Base-by-base conservation (phyloP, 1,140 invertebrate species). In the Diploscapter pachys region DNA sequence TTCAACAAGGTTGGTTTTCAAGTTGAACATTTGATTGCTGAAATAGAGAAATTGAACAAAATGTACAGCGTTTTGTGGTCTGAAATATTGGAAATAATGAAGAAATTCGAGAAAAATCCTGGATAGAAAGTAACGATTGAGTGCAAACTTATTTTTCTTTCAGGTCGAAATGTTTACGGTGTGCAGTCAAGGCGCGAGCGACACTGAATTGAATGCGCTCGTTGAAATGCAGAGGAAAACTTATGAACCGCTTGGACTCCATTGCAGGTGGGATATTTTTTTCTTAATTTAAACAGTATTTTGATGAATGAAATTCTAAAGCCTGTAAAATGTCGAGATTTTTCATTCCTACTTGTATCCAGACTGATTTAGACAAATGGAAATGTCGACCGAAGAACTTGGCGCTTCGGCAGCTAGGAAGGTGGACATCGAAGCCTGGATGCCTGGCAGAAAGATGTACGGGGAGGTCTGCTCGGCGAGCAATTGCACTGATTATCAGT, bases 391-490 rank as follows among this genome's bases (percentile, higher is more conserved):
- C 11, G 88, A 91, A 86, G 96, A 99, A 85, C 86, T 99, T 64
- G 96, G 96, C 11, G 90, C 92, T 61, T 91, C 94, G 56, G 96
- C 96, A 49, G 92, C 91, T 86, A 90, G 92, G 85, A 98, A 98
- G 89, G 93, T 92, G 88, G 96, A 99, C 85, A 92, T 98, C 74
- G 96, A 99, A 89, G 92, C 93, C 9, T 99, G 94, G 93, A 92
- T 99, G 91, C 93, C 95, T 9, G 93, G 92, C 0, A 89, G 90
- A 72, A 88, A 91, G 74, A 87, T 89, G 65, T 96, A 90, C 89
- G 95, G 94, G 50, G 95, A 97, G 89, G 91, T 99, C 74, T 96
- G 94, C 2, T 98, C 95, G 86, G 93, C 94, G 78, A 98, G 95
- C 75, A 95, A 99, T 87, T 99, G 96, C 85, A 96, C 94, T 5